Percentiles rank a stretch among this genome's conserved stretches.
These are phyloP conservation scores for Sarcophaga subvicina DNA, from an alignment of 2,888 invertebrate species.

Conservation along the genomic window DNA sequence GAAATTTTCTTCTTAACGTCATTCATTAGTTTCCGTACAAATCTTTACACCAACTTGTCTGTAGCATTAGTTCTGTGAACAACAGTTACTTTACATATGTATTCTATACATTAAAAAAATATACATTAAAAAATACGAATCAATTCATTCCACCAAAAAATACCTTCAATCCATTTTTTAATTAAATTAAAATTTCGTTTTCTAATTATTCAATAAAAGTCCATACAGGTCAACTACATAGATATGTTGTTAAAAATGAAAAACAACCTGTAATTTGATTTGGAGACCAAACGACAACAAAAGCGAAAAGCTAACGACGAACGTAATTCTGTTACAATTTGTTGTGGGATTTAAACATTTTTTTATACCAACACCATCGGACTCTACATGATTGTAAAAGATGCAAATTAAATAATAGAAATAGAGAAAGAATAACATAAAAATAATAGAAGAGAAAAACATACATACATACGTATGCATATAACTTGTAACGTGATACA, in stretches of 20 bases:
- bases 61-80: no score
- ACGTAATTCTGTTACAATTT: background rate
- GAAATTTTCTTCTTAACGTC: no score
- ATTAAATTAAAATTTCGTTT: background rate
- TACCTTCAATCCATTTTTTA: background rate
- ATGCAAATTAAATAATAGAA: constrained; percentile 26
- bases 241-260: background rate
- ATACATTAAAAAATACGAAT: no score
- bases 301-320: no score
- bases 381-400: background rate
- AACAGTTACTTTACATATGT: no score
- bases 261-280: background rate
- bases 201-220: background rate
- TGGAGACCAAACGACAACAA: background rate
- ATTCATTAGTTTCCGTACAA: no score
- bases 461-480: background rate
- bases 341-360: background rate
- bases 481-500: background rate
- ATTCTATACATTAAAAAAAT: no score
- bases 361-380: background rate
- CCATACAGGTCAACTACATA: background rate
- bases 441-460: background rate
- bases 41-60: no score
- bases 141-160: no score
- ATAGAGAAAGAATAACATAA: background rate